Percentiles rank a stretch among this genome's conserved stretches.
These are phyloP conservation scores for Cheilosia vulpina DNA, from an alignment of 2,888 invertebrate species.

Conservation along the genomic window DNA sequence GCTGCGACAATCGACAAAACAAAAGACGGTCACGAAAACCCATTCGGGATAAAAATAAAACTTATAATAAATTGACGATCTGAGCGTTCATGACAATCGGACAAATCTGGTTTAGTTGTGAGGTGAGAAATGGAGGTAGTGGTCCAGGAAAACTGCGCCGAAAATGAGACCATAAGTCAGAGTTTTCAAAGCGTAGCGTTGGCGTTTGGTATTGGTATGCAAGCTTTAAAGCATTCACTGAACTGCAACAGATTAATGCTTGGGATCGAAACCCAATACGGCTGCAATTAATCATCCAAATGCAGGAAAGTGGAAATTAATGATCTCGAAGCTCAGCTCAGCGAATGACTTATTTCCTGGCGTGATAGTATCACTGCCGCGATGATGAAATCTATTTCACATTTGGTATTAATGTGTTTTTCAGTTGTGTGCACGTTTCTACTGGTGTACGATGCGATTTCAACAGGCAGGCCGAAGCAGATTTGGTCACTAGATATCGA, in stretches of 20 bases:
- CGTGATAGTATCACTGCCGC: conserved; percentile 17
- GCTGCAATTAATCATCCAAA: conserved; percentile 64
- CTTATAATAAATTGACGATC: conserved; percentile 52
- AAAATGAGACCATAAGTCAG: conserved; percentile 38
- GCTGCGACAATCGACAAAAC: not conserved
- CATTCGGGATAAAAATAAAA: conserved; percentile 4
- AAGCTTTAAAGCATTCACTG: conserved; percentile 49
- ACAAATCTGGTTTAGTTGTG: conserved; percentile 66
- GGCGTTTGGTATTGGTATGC: conserved; percentile 28
- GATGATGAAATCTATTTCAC: conserved; percentile 66
- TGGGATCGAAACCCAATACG: conserved; percentile 48
- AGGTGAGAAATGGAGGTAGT: conserved; percentile 51
- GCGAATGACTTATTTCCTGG: conserved; percentile 58
- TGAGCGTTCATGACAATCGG: conserved; percentile 43
- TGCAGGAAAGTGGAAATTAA: conserved; percentile 71
- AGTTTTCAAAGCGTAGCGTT: conserved; percentile 26
- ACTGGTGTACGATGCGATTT: not conserved
- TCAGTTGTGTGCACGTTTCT: conserved; percentile 14
- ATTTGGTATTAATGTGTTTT: conserved; percentile 30
- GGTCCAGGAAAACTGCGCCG: conserved; percentile 40
- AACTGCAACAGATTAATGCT: conserved; percentile 63
- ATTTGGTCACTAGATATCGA: not conserved
- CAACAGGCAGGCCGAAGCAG: conserved; percentile 5
- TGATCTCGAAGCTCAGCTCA: conserved; percentile 44
- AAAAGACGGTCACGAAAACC: conserved; percentile 8